A percentile compares a stretch with the other conserved stretches of the same genome.
These are phyloP conservation scores for Galerucella calmariensis DNA, from an alignment of 2,888 invertebrate species.

Conservation along the genomic window DNA sequence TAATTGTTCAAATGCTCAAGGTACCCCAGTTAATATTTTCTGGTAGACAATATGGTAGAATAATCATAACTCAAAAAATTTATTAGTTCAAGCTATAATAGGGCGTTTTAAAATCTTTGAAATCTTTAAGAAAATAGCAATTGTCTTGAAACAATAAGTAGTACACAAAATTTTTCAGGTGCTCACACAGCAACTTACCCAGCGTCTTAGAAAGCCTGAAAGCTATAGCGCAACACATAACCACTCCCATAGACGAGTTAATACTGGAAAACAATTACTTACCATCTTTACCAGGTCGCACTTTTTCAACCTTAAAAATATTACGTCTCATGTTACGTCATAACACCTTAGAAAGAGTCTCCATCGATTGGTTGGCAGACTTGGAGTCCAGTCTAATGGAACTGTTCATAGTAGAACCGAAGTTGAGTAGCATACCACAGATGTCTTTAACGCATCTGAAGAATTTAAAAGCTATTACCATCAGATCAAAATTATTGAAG, in stretches of 20 bases:
- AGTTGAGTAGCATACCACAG: slow-evolving; percentile 80
- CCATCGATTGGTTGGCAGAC: slow-evolving; percentile 83
- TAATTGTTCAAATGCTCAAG: too few species aligned
- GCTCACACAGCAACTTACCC: slow-evolving; percentile 89
- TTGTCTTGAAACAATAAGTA: neutral
- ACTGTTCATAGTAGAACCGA: slow-evolving; percentile 86
- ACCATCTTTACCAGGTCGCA: slow-evolving; percentile 84
- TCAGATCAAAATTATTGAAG: slow-evolving; percentile 81
- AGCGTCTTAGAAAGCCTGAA: slow-evolving; percentile 81
- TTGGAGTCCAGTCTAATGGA: slow-evolving; percentile 83
- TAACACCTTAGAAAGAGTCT: slow-evolving; percentile 83
- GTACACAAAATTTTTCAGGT: slow-evolving; percentile 70
- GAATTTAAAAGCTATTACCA: slow-evolving; percentile 84
- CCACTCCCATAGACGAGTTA: slow-evolving; percentile 82
- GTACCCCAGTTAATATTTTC: too few species aligned
- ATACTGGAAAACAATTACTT: slow-evolving; percentile 89
- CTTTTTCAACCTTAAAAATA: slow-evolving; percentile 81
- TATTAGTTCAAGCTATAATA: neutral
- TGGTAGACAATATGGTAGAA: too few species aligned
- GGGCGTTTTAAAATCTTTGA: too few species aligned
- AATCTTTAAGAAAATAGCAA: neutral
- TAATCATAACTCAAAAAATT: too few species aligned
- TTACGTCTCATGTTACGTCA: slow-evolving; percentile 84
- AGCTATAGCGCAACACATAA: slow-evolving; percentile 74
- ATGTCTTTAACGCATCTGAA: slow-evolving; percentile 81